Base-by-base conservation (phyloP, 1,140 invertebrate genomes). In the Bombus picipes region DNA sequence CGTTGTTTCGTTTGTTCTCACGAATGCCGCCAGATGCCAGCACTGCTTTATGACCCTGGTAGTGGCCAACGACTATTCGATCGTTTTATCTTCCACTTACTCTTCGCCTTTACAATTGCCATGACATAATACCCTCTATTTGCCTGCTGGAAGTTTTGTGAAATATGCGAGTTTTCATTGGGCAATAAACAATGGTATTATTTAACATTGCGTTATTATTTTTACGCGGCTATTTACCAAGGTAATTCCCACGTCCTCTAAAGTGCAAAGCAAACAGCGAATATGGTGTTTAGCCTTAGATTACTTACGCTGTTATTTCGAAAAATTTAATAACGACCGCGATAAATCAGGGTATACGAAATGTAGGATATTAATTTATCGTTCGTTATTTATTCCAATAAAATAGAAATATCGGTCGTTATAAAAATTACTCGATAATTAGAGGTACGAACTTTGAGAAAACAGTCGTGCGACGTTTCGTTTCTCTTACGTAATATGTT, bases 31-130 rank as follows among this genome's bases (percentile, higher is more conserved):
- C 92, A 94, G 94, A 94, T 95, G 92, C 90, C 92, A 91, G 87
- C 90, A 94, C 91, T 92, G 90, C 91, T 95, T 94, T 94, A 94
- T 92, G 89, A 91, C 88, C 93, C 87, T 88, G 84, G 89, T 90
- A 94, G 91, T 92, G 91, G 91, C 92, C 88, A 91, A 66, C 47
- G 47, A 88, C 90, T 88, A 84, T 90, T 87, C 89, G 86, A 93
- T 93, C 93, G 91, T 92, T 93, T 93, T 92, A 91, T 92, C 79
- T 87, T 87, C 59, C 86, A 89, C 79, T 89, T 89, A 89, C 80
- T 82, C 72, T 32, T 79, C 62, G 76, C 66, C 53, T 72, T 73
- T 37, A 41, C 70, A 65, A 78, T 77, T 65, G 57, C 66, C 41
- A 6, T 81, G 79, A 85, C 79, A 85, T 81, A 81, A 81, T 85